These are phyloP conservation scores for Melanerpes aurifrons DNA, from an alignment of 2,113 vertebrate genomes.

Conservation along the genomic window DNA sequence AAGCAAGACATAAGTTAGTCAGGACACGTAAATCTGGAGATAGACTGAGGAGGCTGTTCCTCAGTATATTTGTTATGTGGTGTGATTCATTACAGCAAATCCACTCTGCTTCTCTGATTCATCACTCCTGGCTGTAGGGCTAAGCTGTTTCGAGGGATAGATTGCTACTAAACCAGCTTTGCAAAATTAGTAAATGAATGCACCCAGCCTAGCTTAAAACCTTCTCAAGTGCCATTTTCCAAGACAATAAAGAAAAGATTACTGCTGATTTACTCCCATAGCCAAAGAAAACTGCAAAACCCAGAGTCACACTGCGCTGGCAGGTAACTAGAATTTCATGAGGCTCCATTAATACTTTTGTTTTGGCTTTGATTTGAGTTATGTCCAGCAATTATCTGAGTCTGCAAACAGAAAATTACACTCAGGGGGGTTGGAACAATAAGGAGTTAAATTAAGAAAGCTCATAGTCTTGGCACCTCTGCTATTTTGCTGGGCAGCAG, in stretches of 20 bases:
- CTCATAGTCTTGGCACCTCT: neutral
- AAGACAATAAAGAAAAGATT: conserved; percentile 40
- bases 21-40: neutral
- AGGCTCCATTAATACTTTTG: neutral
- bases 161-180: conserved; percentile 13
- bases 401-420: neutral
- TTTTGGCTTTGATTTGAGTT: neutral
- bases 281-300: neutral
- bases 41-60: neutral
- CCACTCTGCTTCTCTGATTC: conserved; percentile 3
- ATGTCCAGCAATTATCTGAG: neutral
- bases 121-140: conserved; percentile 3
- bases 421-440: neutral
- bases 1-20: neutral
- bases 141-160: conserved; percentile 13
- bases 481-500: neutral
- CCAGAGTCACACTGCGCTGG: neutral
- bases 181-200: neutral
- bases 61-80: neutral
- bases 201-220: neutral
- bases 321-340: conserved; percentile 6
- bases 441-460: neutral
- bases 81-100: conserved; percentile 3
- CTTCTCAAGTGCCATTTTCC: conserved; percentile 12
- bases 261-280: conserved; percentile 4